A percentile compares a stretch with the other conserved stretches of the same genome.
phyloP scores from a whole-genome alignment of 2,113 vertebrate genomes.

The Lonchura striata region DNA sequence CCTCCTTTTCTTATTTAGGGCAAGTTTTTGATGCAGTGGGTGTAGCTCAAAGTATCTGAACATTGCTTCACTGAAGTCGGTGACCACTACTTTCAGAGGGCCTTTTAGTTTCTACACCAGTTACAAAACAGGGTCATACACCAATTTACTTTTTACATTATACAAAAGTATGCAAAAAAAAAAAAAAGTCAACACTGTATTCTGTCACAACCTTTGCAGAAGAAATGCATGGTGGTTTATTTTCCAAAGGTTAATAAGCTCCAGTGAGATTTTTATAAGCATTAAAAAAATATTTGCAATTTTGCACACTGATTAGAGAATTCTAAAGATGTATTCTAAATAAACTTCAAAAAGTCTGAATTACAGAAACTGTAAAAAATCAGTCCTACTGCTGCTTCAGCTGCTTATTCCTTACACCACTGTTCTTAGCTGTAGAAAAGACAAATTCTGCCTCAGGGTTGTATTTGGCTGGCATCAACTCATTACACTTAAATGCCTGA shows the following conservation, averaged over 20 bases:
- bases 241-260: conserved; percentile 4
- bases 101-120: not conserved
- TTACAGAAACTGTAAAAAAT: not conserved
- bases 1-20: not conserved
- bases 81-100: not conserved
- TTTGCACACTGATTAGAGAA: not conserved
- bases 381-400: not conserved
- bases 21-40: not conserved
- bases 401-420: not conserved
- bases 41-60: not conserved
- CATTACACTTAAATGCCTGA: not conserved
- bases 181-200: not conserved
- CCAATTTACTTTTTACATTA: not conserved
- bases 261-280: not conserved
- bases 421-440: not conserved
- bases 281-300: not conserved
- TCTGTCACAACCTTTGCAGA: not conserved
- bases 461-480: not conserved
- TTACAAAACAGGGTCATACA: not conserved
- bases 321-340: not conserved
- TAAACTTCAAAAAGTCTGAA: conserved; percentile 12
- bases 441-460: not conserved
- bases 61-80: not conserved
- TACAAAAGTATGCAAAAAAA: not conserved
- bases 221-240: not conserved